A percentile compares a stretch with the other conserved stretches of the same genome.
Conservation (phyloP, 1,140 invertebrate genomes). For the Lepidurus apus region DNA sequence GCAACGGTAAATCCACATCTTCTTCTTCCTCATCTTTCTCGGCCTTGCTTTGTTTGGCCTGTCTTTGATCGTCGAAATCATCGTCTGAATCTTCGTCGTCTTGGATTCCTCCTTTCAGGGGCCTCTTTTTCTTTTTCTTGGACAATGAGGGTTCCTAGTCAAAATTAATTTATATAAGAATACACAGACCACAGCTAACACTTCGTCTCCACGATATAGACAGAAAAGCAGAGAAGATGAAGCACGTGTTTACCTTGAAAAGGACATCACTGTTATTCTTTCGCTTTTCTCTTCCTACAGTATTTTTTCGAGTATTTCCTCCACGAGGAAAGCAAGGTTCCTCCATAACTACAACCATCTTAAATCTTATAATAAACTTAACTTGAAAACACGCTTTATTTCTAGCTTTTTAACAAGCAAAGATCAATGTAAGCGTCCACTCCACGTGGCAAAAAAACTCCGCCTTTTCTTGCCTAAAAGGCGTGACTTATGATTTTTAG, state of each 20-base stretch:
- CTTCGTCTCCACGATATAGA: too few species aligned
- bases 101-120: not conserved
- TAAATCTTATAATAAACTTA: not conserved
- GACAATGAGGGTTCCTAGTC: not conserved
- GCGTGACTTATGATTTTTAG: too few species aligned
- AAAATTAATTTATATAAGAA: not conserved
- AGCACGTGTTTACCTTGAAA: not conserved
- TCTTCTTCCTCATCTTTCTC: not conserved
- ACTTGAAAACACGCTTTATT: not conserved
- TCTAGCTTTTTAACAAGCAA: not conserved
- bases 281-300: not conserved
- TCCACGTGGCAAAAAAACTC: not conserved
- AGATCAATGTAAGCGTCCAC: not conserved
- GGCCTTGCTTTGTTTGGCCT: not conserved
- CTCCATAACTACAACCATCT: not conserved
- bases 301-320: not conserved
- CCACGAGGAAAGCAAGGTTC: slow-evolving; percentile 1
- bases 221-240: not conserved
- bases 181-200: too few species aligned
- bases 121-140: not conserved
- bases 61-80: not conserved
- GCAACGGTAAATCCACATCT: not conserved
- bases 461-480: not conserved
- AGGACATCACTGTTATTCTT: not conserved
- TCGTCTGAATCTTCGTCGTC: slow-evolving; percentile 3